A percentile compares a stretch with the other conserved stretches of the same genome.
Conservation (phyloP, 2,113 vertebrate species). For the Saguinus imperator region DNA sequence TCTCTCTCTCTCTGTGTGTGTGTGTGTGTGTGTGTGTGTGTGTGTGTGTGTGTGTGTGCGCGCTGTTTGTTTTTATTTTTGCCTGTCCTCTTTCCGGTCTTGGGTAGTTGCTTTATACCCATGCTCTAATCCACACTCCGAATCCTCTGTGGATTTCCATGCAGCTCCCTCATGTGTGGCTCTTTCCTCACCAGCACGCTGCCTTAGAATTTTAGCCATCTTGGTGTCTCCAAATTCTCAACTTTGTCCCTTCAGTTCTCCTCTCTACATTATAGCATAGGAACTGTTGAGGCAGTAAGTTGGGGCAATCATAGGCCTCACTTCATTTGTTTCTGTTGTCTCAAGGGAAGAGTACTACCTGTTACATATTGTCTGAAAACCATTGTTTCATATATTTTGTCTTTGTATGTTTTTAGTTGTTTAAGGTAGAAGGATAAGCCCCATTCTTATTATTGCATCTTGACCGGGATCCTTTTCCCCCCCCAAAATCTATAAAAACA, state of each 20-base stretch:
- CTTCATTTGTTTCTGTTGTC: conserved; percentile 12
- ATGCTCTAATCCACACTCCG: not conserved
- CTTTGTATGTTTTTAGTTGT: not conserved
- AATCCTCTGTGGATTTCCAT: not conserved
- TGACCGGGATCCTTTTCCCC: not conserved
- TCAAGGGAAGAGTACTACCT: not conserved
- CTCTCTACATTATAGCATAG: not conserved
- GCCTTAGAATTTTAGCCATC: not conserved
- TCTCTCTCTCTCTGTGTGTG: no score
- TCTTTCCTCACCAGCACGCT: not conserved
- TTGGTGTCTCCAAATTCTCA: not conserved
- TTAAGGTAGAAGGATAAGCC: not conserved
- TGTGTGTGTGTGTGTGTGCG: no score
- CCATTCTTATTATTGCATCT: conserved; percentile 11
- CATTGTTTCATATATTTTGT: not conserved
- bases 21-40: no score
- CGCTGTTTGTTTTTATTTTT: not conserved
- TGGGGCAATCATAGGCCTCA: not conserved
- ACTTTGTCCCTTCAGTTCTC: not conserved
- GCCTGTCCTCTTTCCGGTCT: not conserved
- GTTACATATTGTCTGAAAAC: not conserved
- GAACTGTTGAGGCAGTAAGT: not conserved
- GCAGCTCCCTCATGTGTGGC: not conserved
- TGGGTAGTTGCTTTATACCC: not conserved
- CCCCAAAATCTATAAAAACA: not conserved